phyloP scores from a whole-genome alignment of 2,113 vertebrate genomes.

The Noctilio leporinus region DNA sequence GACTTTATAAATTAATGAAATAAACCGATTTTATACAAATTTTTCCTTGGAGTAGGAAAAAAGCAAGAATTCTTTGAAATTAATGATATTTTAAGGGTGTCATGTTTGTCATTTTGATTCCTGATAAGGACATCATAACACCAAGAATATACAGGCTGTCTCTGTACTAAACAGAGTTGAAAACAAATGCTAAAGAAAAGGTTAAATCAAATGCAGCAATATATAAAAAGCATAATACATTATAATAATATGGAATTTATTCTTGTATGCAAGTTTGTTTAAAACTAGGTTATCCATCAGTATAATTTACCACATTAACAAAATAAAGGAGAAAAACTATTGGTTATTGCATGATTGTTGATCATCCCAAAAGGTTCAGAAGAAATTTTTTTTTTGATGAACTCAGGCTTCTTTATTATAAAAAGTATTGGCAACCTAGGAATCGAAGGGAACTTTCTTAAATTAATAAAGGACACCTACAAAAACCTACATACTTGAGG shows the following conservation, averaged over 20 bases:
- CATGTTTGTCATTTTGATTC: background rate
- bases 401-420: background rate
- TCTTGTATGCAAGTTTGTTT: background rate
- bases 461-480: background rate
- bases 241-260: background rate
- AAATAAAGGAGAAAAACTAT: background rate
- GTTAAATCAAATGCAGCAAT: background rate
- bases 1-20: background rate
- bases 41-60: background rate
- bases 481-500: background rate
- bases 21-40: background rate
- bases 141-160: background rate
- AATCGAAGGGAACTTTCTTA: background rate
- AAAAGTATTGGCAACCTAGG: background rate
- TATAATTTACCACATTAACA: background rate
- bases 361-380: background rate
- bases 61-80: background rate
- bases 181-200: background rate
- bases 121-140: background rate
- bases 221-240: background rate
- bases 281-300: background rate
- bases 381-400: background rate
- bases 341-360: background rate
- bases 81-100: background rate
- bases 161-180: background rate